phyloP scores from a whole-genome alignment of 2,797 vertebrate genomes.

The Uromys caudimaculatus region DNA sequence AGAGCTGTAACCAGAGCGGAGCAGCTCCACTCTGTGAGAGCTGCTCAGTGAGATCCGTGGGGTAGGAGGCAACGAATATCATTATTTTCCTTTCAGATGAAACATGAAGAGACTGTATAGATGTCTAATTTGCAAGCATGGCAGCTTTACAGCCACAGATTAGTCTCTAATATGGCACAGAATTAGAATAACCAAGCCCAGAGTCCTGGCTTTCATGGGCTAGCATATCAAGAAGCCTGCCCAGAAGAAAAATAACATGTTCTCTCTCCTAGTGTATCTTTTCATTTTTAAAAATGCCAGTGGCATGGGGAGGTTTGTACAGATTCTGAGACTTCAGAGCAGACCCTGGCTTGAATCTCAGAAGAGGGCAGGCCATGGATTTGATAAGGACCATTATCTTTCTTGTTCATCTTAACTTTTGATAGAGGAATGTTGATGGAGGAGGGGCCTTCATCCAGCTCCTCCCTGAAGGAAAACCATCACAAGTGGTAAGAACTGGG shows the following conservation, averaged over 20 bases:
- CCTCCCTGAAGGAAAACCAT: neutral
- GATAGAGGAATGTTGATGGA: neutral
- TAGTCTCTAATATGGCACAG: neutral
- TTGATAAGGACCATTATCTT: neutral
- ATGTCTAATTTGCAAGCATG: neutral
- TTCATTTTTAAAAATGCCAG: neutral
- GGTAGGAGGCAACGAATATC: neutral
- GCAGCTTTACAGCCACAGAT: neutral
- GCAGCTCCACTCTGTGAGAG: neutral
- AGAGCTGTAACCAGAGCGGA: neutral
- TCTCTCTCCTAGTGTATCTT: neutral
- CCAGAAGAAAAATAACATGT: neutral
- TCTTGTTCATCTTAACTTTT: neutral
- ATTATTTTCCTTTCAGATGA: slow-evolving; percentile 44
- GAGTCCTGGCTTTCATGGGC: neutral
- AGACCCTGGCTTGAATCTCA: slow-evolving; percentile 15
- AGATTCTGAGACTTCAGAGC: neutral
- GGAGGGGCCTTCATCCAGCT: neutral
- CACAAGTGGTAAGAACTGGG: neutral
- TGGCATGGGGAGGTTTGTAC: neutral
- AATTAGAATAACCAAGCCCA: neutral
- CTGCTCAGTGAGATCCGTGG: neutral
- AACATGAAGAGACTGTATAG: neutral
- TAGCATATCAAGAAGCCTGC: neutral
- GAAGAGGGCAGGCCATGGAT: no score